Conservation (phyloP, 2,888 invertebrate species). For the Copidosoma aretas region DNA sequence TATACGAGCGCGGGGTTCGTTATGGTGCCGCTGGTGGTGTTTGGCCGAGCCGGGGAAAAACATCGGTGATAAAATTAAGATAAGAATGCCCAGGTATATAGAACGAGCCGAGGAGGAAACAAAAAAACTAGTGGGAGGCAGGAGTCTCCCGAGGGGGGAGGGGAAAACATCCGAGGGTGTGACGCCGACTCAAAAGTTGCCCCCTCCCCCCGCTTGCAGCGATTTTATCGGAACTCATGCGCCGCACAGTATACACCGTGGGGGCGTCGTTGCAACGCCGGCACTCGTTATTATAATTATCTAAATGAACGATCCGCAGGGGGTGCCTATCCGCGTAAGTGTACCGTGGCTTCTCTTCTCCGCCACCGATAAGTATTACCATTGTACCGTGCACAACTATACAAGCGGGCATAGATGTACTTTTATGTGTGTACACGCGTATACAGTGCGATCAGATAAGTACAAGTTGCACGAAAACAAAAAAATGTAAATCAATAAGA, state of each 20-base stretch:
- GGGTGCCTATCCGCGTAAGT: too few species aligned
- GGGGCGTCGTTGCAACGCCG: conserved; percentile 22
- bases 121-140: too few species aligned
- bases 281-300: conserved; percentile 41
- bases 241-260: conserved; percentile 11
- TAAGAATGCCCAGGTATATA: conserved; percentile 13
- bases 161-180: conserved; percentile 4
- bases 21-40: not conserved
- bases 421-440: not conserved
- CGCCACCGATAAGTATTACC: not conserved
- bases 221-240: conserved; percentile 35
- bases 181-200: conserved; percentile 31
- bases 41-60: conserved; percentile 1
- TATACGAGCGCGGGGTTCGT: too few species aligned
- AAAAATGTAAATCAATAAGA: too few species aligned
- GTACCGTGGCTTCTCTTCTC: too few species aligned
- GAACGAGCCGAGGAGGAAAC: not conserved
- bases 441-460: not conserved
- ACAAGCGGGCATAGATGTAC: not conserved
- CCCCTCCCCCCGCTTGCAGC: not conserved
- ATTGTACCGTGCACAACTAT: not conserved
- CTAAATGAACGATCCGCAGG: conserved; percentile 39
- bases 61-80: conserved; percentile 33
- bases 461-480: too few species aligned
- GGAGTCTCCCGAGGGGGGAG: not conserved